phyloP scores from a whole-genome alignment of 2,888 invertebrate species.

The Andricus curvator region DNA sequence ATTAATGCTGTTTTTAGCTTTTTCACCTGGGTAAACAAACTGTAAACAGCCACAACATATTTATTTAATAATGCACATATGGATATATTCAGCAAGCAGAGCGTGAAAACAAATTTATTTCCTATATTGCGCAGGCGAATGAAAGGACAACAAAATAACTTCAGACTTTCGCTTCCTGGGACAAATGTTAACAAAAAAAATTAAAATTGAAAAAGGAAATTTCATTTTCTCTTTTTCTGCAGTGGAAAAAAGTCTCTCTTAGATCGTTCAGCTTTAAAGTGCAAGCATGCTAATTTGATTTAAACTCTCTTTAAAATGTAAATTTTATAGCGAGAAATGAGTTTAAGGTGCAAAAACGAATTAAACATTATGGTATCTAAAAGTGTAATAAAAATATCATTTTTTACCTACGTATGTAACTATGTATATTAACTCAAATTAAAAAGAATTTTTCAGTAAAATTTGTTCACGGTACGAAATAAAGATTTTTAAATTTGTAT shows the following conservation, averaged over 20 bases:
- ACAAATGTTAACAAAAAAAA: background rate
- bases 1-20: no score
- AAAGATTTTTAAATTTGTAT: background rate
- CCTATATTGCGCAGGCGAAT: no score
- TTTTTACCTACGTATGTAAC: background rate
- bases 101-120: background rate
- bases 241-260: background rate
- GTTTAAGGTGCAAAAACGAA: background rate
- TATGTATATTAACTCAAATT: background rate
- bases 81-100: background rate
- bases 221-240: background rate
- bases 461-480: background rate
- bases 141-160: background rate
- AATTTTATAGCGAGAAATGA: background rate
- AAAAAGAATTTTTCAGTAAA: background rate
- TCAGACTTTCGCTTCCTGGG: background rate
- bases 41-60: no score
- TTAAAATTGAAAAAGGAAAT: background rate
- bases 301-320: background rate
- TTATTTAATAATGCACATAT: no score
- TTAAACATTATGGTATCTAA: background rate
- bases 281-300: slow-evolving; percentile 1
- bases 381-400: background rate
- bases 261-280: background rate
- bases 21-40: no score